Evolutionary conservation across 2,888 invertebrate species (phyloP), one percentile per base, ranked within the genome.

Genomic region (Drosophila leonis): DNA sequence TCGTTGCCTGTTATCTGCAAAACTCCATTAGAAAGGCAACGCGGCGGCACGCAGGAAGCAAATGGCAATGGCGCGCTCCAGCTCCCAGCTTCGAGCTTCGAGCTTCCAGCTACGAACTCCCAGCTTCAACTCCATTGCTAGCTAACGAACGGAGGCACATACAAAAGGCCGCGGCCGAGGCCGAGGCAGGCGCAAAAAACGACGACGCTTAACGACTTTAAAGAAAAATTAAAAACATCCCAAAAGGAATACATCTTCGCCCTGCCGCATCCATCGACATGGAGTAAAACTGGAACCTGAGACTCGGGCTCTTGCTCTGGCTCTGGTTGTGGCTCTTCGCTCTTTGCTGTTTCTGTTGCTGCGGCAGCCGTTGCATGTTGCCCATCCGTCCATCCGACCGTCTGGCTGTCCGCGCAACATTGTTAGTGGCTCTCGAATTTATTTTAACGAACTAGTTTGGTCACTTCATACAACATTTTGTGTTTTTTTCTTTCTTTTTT

Each of bases 361-460:
- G 66, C 79, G 71, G 55, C 73, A 69, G 56, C 62, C 72, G 88
- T 83, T 88, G 88, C 84, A 80, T 80, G 87, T 72, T 78, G 75
- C 81, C 72, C 83, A 80, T 13, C 56, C 31, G 56, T 56, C 55
- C 42, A 44, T 33, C 29, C 37, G 55, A 33, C 64, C 20, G 70
- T 62, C 42, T 3, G 55, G 20, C 60, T 6, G 57, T 48, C 48
- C 37, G 59, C 66, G 27, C 86, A 85, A 85, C 84, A 84, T 87
- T 87, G 88, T 87, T 87, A 85, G 90, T 88, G 88, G 79, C 83
- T 84, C 87, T 82, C 81, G 91, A 83, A 88, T 88, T 90, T 88
- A 88, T 89, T 91, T 92, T 92, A 91, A 92, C 91, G 91, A 92
- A 92, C 91, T 91, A 90, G 90, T 91, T 90, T 91, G 89, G 88